Evolutionary conservation across 2,888 invertebrate species (phyloP), one percentile per base, ranked within the genome.

Genomic region (Bugulina stolonifera): DNA sequence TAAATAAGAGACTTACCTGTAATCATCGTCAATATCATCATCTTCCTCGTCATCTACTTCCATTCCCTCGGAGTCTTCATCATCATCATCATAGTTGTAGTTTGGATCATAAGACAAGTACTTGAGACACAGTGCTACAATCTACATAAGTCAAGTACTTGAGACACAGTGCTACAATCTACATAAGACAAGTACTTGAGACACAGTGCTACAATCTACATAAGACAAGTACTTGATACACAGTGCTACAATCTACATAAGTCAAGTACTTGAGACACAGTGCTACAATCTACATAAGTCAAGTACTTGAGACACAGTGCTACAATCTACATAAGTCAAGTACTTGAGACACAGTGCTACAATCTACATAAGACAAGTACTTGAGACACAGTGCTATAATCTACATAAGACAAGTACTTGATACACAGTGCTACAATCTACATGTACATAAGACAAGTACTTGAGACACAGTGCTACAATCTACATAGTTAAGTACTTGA

Each of bases 51-150:
- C 82, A 64, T 83, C 84, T 80, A 81, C 83, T 34, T 77, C 83
- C 75, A 79, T 78, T 35, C 88, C 89, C 55, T 88, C 88, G 0
- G 88, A 88, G 34, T 89, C 89, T 23, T 78, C 78, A 52, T 82
- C 94, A 57, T 85, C 86, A 72, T 85, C 85, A 83, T 96, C 98
- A 80, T 99, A 99, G 85, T 98, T 97, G 83, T 99, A 99, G 85
- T 99, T 99, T 0, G 99, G 99, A 86, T 99, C 99, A 80, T 98
- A 95, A 0, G 93, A 92, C 75, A 99, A 90, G 86, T 94, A 94
- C 82, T 91, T 89, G 74, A 97, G 87, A 83, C 96, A 96, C 64
- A 97, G 88, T 75, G 91, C 89, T 32, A 93, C 80, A 58, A 87
- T 86, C 79, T 84, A 76, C 25, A 76, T 98, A 95, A 0, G 93